phyloP scores from a whole-genome alignment of 2,797 vertebrate genomes.

The Lophotriccus pileatus region DNA sequence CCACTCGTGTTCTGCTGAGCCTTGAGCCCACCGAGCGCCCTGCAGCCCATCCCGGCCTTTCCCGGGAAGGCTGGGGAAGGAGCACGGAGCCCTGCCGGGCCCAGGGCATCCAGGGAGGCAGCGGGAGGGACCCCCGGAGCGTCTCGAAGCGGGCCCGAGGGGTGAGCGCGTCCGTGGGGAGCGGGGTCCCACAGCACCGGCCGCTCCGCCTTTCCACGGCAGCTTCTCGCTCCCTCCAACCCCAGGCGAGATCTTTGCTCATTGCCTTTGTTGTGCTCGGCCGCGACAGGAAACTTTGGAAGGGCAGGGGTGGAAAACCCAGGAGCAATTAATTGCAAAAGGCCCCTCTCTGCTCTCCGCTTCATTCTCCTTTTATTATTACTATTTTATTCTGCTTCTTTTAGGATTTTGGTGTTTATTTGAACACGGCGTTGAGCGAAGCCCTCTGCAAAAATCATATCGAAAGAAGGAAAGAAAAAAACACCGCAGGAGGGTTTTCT shows the following conservation, averaged over 20 bases:
- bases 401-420: background rate
- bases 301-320: background rate
- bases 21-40: rapidly evolving
- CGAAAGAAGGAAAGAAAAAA: background rate
- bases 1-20: background rate
- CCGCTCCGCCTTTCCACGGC: background rate
- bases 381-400: background rate
- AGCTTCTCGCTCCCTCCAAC: background rate
- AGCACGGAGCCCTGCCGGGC: background rate
- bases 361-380: background rate
- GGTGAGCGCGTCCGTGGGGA: rapidly evolving
- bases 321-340: background rate
- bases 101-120: background rate
- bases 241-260: constrained; percentile 2
- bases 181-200: rapidly evolving
- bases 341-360: rapidly evolving
- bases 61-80: background rate
- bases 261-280: constrained; percentile 24
- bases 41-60: background rate
- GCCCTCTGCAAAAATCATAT: background rate
- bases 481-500: background rate
- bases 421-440: background rate
- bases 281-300: background rate
- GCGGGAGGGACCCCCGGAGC: background rate
- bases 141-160: background rate